These are phyloP conservation scores for Oscheius sp. DNA, from an alignment of 1,140 invertebrate genomes.

Conservation along the genomic window DNA sequence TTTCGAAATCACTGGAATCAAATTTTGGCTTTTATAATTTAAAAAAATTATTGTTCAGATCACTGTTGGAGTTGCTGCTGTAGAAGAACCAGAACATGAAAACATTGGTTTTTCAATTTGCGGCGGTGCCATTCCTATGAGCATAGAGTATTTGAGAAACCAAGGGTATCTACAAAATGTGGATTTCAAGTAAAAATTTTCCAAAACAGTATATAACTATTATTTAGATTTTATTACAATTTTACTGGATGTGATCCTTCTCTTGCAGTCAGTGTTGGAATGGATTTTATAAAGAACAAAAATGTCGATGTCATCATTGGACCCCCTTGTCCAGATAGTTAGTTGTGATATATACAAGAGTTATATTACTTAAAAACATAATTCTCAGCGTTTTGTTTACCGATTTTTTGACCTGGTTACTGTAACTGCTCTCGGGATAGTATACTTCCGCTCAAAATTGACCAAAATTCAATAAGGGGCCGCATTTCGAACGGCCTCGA, in stretches of 20 bases:
- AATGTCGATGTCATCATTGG: neutral
- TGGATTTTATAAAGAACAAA: neutral
- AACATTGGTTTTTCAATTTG: constrained; percentile 2
- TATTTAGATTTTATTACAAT: neutral
- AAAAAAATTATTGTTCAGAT: neutral
- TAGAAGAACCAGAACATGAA: neutral
- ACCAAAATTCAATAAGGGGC: no score
- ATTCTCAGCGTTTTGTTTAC: no score
- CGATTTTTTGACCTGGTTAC: no score
- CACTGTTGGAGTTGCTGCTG: neutral
- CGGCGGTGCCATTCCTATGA: neutral
- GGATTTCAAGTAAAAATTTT: neutral
- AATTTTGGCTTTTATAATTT: no score
- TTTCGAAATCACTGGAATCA: no score
- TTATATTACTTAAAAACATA: no score
- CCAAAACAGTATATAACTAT: neutral
- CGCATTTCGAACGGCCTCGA: no score
- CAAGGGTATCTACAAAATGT: neutral
- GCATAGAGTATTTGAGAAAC: neutral
- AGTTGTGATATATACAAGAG: neutral
- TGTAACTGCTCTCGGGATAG: no score
- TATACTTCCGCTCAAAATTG: no score
- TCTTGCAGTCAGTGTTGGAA: neutral
- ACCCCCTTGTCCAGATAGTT: neutral
- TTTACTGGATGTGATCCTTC: neutral